Evolutionary conservation across 2,113 vertebrate genomes (phyloP).

Genomic region (Psophia crepitans): DNA sequence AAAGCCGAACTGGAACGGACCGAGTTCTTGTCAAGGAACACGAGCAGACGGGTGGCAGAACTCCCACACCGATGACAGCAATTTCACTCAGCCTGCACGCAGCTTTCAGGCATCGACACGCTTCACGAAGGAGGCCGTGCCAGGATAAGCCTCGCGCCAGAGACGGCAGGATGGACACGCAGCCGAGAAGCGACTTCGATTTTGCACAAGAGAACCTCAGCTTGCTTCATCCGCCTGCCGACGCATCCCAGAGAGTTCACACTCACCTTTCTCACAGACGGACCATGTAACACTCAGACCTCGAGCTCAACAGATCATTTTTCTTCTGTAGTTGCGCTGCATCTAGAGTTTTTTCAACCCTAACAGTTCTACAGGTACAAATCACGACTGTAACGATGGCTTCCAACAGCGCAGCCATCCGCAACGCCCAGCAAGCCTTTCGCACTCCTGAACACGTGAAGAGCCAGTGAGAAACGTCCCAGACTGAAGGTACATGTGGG

Average conservation of each 20-base stretch:
- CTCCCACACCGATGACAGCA: not conserved
- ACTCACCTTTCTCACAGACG: not conserved
- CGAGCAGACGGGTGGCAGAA: not conserved
- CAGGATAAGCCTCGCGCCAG: not conserved
- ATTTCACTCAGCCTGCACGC: not conserved
- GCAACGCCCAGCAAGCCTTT: not conserved
- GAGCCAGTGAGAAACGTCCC: rapidly evolving
- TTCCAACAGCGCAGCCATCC: rapidly evolving
- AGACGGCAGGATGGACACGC: not conserved
- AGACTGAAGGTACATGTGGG: not conserved
- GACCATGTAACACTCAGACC: rapidly evolving
- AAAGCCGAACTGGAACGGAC: not conserved
- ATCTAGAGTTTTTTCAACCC: not conserved
- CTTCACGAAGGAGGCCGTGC: not conserved
- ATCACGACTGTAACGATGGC: rapidly evolving
- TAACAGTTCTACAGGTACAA: not conserved
- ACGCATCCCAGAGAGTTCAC: not conserved
- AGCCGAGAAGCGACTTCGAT: not conserved
- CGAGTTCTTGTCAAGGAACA: not conserved
- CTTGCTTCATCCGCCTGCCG: not conserved
- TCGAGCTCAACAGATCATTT: not conserved
- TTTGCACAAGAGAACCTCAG: not conserved
- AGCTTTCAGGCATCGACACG: not conserved
- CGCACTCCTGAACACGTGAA: not conserved
- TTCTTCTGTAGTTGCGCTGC: not conserved